Evolutionary conservation across 2,113 vertebrate genomes (phyloP).

Genomic region (Ailuropoda melanoleuca): DNA sequence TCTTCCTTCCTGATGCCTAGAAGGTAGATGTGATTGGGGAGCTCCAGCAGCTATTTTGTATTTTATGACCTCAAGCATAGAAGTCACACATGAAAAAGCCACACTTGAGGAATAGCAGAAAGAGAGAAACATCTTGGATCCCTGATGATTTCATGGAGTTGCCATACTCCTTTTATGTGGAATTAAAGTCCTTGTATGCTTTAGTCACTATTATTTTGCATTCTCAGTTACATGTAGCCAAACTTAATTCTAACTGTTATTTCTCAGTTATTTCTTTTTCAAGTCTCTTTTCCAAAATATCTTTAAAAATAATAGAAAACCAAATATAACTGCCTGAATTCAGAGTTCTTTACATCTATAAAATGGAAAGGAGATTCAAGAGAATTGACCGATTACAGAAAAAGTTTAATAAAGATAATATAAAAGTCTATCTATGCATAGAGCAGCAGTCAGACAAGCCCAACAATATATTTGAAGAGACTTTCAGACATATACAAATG

Average conservation of each 20-base stretch:
- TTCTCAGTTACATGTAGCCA: neutral
- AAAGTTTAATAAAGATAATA: neutral
- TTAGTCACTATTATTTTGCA: neutral
- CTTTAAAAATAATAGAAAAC: neutral
- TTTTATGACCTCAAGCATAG: neutral
- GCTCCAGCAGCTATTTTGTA: neutral
- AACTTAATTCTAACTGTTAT: neutral
- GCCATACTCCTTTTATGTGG: neutral
- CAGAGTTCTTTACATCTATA: neutral
- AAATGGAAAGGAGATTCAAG: neutral
- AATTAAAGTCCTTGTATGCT: neutral
- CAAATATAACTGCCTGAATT: neutral
- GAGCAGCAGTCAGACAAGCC: neutral
- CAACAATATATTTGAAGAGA: neutral
- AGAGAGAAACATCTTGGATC: neutral
- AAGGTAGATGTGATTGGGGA: neutral
- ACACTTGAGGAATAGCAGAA: neutral
- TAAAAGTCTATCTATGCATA: neutral
- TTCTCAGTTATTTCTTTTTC: neutral
- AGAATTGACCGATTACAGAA: neutral
- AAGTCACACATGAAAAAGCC: neutral
- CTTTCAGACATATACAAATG: neutral
- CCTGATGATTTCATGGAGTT: neutral
- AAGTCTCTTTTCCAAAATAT: neutral
- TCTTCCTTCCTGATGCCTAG: neutral